These are phyloP conservation scores for Drosophila antonietae DNA, from an alignment of 2,888 invertebrate genomes.

Conservation along the genomic window DNA sequence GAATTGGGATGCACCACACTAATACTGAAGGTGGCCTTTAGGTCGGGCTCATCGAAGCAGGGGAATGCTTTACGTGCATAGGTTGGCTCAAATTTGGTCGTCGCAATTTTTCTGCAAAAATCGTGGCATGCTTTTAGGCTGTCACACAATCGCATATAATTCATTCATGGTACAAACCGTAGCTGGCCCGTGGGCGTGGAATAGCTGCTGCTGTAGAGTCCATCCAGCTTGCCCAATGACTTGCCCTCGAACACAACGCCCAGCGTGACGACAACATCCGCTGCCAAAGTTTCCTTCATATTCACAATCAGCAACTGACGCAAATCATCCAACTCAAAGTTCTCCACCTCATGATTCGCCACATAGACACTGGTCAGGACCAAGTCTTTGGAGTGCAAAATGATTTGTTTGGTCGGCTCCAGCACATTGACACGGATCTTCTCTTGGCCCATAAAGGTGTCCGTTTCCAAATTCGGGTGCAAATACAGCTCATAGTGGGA, in stretches of 20 bases:
- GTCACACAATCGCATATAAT: not conserved
- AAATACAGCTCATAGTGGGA: slow-evolving; percentile 88
- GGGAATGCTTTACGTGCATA: slow-evolving; percentile 97
- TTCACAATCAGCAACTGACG: slow-evolving; percentile 75
- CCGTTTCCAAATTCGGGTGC: slow-evolving; percentile 87
- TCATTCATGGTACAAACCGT: slow-evolving; percentile 84
- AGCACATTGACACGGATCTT: slow-evolving; percentile 85
- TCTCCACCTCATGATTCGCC: slow-evolving; percentile 27
- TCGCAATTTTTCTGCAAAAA: slow-evolving; percentile 90
- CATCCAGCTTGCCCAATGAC: slow-evolving; percentile 89
- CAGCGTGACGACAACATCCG: slow-evolving; percentile 85
- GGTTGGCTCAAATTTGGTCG: slow-evolving; percentile 97
- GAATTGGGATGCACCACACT: slow-evolving; percentile 89
- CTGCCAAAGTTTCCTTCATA: slow-evolving; percentile 63
- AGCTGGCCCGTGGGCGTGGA: slow-evolving; percentile 81
- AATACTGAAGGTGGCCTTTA: slow-evolving; percentile 93
- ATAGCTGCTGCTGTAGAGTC: slow-evolving; percentile 90
- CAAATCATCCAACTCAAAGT: slow-evolving; percentile 50
- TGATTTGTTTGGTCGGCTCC: slow-evolving; percentile 84
- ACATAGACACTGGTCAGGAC: slow-evolving; percentile 75
- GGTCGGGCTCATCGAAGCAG: slow-evolving; percentile 96
- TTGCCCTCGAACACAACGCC: slow-evolving; percentile 88
- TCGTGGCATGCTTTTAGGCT: slow-evolving; percentile 52
- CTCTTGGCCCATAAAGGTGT: slow-evolving; percentile 86
- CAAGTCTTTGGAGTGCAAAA: slow-evolving; percentile 88